Evolutionary conservation across 2,888 invertebrate species (phyloP).

Genomic region (Germaria angustata): DNA sequence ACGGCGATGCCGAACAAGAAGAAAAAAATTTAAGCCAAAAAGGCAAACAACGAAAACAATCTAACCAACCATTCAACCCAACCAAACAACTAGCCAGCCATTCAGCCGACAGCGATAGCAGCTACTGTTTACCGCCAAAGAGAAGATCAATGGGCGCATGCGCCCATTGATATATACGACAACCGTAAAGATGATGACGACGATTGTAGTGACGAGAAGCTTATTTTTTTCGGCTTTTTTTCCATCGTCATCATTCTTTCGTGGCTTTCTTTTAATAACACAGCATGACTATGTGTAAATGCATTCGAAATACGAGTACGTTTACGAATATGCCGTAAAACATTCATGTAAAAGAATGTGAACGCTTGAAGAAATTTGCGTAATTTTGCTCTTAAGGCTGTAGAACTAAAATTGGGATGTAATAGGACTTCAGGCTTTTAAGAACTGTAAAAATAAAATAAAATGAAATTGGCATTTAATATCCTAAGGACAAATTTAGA

Average conservation of each 20-base stretch:
- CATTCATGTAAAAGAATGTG: slow-evolving; percentile 48
- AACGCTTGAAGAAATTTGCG: background rate
- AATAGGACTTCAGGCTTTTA: too few species aligned
- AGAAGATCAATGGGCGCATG: slow-evolving; percentile 67
- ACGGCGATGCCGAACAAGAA: background rate
- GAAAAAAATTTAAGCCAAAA: slow-evolving; percentile 63
- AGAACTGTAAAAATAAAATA: too few species aligned
- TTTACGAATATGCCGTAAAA: slow-evolving; percentile 13
- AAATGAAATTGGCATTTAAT: too few species aligned
- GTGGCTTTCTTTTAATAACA: slow-evolving; percentile 64
- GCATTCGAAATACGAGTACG: slow-evolving; percentile 53
- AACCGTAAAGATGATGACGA: slow-evolving; percentile 67
- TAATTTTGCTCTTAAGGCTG: background rate
- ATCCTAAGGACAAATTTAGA: too few species aligned
- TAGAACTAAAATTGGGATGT: background rate
- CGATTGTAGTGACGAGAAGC: slow-evolving; percentile 66
- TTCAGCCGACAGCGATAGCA: slow-evolving; percentile 67
- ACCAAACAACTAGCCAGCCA: slow-evolving; percentile 54
- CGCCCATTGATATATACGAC: slow-evolving; percentile 68
- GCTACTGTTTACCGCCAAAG: slow-evolving; percentile 68
- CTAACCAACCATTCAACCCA: slow-evolving; percentile 44
- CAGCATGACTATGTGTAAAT: slow-evolving; percentile 61
- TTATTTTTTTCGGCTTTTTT: slow-evolving; percentile 53
- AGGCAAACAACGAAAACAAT: slow-evolving; percentile 48
- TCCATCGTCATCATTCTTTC: slow-evolving; percentile 41